These are phyloP conservation scores for Labia minor DNA, from an alignment of 2,888 invertebrate genomes.

Conservation along the genomic window DNA sequence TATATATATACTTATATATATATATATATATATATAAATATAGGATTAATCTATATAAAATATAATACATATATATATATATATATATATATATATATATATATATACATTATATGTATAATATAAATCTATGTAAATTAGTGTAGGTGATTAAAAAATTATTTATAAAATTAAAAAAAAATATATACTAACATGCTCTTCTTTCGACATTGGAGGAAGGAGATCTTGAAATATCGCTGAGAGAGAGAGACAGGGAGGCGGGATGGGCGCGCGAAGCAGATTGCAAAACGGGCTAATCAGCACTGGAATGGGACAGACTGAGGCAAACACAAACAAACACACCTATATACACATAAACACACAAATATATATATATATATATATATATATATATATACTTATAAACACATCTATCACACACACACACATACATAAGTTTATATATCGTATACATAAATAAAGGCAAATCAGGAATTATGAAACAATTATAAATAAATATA, in stretches of 20 bases:
- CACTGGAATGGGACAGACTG: constrained; percentile 26
- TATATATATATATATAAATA: neutral
- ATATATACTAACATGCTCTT: neutral
- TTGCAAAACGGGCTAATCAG: constrained; percentile 22
- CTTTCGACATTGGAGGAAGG: constrained; percentile 20
- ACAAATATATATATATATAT: too few relatives aligned
- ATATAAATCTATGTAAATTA: constrained; percentile 13
- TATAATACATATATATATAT: neutral
- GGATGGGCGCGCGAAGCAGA: constrained; percentile 20
- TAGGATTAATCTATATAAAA: neutral
- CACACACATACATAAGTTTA: too few relatives aligned
- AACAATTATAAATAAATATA: too few relatives aligned
- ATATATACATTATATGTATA: too few relatives aligned
- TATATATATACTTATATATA: neutral
- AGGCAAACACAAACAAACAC: constrained; percentile 26
- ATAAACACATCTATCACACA: too few relatives aligned
- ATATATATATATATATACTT: too few relatives aligned
- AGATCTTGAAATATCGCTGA: constrained; percentile 19
- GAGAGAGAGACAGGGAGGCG: constrained; percentile 16
- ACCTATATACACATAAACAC: too few relatives aligned
- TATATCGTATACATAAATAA: too few relatives aligned
- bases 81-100: neutral
- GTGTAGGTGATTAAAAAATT: neutral
- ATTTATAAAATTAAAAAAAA: too few relatives aligned
- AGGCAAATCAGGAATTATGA: too few relatives aligned